phyloP scores from a whole-genome alignment of 2,797 vertebrate species.

The Danio aesculapii region DNA sequence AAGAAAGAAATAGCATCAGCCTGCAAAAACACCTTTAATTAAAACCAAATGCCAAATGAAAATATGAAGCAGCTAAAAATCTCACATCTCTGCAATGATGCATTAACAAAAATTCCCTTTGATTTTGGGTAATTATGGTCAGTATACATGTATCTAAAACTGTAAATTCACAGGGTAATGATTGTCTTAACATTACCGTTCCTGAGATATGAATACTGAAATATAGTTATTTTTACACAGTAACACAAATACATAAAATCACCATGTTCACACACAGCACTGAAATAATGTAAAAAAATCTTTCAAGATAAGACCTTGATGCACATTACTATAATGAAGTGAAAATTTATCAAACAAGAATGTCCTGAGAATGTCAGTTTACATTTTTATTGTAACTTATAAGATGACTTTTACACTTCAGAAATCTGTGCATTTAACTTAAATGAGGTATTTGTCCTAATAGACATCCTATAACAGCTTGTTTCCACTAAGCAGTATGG shows the following conservation, averaged over 20 bases:
- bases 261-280: background rate
- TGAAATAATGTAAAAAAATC: background rate
- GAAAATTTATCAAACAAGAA: too few species aligned
- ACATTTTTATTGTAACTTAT: background rate
- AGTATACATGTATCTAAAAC: background rate
- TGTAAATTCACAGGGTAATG: background rate
- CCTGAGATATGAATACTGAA: too few species aligned
- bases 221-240: too few species aligned
- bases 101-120: background rate
- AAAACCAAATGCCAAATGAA: constrained; percentile 27
- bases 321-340: background rate
- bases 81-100: background rate
- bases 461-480: too few species aligned
- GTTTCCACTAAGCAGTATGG: too few species aligned
- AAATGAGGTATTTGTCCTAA: too few species aligned
- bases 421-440: too few species aligned
- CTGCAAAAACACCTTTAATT: too few species aligned
- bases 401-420: too few species aligned
- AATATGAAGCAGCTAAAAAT: background rate
- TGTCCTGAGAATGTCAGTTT: background rate
- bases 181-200: constrained; percentile 2
- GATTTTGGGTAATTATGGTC: background rate
- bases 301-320: background rate
- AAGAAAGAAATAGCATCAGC: too few species aligned
- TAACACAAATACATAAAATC: too few species aligned